phyloP scores from a whole-genome alignment of 2,888 invertebrate species.

The Tiliacea aurago region DNA sequence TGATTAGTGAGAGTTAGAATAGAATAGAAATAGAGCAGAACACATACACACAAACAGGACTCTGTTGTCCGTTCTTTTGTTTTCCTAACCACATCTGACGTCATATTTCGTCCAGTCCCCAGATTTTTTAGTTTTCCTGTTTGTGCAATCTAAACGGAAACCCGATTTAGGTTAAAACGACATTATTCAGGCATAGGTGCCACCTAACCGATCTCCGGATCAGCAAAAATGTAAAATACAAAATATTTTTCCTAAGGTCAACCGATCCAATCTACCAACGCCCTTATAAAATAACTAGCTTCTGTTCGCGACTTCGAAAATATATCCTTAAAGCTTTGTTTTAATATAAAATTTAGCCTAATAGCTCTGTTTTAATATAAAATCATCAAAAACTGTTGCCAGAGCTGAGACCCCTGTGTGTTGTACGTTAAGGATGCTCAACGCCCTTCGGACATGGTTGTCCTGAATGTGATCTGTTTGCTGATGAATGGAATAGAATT shows the following conservation, averaged over 20 bases:
- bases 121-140: background rate
- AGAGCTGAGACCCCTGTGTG: no score
- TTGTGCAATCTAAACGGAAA: constrained; percentile 5
- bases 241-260: constrained; percentile 8
- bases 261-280: background rate
- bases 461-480: no score
- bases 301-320: background rate
- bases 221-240: constrained; percentile 26
- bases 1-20: no score
- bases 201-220: background rate
- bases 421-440: no score
- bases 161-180: constrained; percentile 10
- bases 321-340: no score
- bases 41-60: no score
- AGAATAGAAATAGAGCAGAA: no score
- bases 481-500: no score
- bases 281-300: constrained; percentile 16
- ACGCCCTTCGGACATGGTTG: no score
- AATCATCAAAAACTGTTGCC: no score
- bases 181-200: constrained; percentile 1
- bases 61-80: background rate
- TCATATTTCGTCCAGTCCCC: background rate
- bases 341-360: no score
- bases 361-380: no score
- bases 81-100: background rate